A percentile compares a stretch with the other conserved stretches of the same genome.
Conservation (phyloP, 2,888 invertebrate species). For the Polydesmus complanatus region DNA sequence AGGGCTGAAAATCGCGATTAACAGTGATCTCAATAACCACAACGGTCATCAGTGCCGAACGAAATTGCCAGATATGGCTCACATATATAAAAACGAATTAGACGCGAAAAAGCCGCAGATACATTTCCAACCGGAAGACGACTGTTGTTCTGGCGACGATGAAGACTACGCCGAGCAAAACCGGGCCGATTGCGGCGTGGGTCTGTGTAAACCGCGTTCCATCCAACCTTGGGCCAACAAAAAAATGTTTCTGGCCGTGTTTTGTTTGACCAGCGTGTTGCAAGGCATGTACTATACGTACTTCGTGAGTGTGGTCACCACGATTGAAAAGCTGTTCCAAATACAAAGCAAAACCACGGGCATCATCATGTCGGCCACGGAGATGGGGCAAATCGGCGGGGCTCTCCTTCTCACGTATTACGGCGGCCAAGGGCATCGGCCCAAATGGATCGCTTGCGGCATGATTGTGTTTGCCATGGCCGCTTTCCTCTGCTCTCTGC, state of each 20-base stretch:
- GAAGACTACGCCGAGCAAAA: neutral
- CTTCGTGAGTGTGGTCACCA: constrained; percentile 84
- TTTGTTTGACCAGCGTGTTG: constrained; percentile 34
- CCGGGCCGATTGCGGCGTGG: constrained; percentile 52
- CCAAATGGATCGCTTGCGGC: constrained; percentile 85
- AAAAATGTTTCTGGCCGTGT: constrained; percentile 73
- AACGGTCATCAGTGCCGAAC: constrained; percentile 8
- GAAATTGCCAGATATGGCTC: constrained; percentile 33
- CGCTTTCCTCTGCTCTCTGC: constrained; percentile 70
- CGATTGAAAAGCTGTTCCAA: constrained; percentile 80
- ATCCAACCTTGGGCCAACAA: constrained; percentile 62
- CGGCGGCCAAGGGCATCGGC: constrained; percentile 80
- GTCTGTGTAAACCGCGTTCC: constrained; percentile 55
- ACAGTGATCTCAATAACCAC: too few species aligned
- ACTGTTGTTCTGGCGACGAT: too few species aligned
- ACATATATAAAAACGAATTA: constrained; percentile 35
- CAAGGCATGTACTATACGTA: constrained; percentile 83
- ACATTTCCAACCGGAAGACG: too few species aligned
- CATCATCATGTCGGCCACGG: constrained; percentile 74
- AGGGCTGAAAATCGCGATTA: neutral
- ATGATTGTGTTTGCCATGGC: constrained; percentile 77
- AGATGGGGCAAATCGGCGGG: constrained; percentile 84
- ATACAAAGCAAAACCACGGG: constrained; percentile 84
- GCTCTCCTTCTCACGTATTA: constrained; percentile 74
- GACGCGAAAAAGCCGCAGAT: neutral